Evolutionary conservation across 2,113 vertebrate genomes (phyloP).

Genomic region (Patagioenas fasciata): DNA sequence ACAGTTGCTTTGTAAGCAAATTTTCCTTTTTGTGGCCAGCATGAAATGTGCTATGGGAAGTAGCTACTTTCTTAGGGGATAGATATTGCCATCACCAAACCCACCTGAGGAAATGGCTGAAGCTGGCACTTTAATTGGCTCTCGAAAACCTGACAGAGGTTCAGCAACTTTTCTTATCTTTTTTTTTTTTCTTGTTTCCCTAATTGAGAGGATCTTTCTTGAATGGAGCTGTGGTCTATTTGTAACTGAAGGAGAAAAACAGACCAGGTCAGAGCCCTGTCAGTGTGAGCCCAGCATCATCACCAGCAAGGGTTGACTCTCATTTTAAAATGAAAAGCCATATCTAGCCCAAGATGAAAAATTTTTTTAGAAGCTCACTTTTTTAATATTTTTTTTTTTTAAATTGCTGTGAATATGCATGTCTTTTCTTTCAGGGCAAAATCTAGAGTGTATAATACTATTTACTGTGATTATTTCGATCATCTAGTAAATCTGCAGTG

Average conservation of each 20-base stretch:
- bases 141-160: neutral
- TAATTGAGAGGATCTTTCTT: neutral
- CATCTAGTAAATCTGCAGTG: neutral
- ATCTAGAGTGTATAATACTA: neutral
- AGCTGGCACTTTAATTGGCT: neutral
- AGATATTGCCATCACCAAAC: neutral
- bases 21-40: neutral
- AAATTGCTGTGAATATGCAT: neutral
- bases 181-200: neutral
- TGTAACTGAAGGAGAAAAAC: neutral
- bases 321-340: neutral
- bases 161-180: neutral
- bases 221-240: neutral
- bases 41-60: neutral
- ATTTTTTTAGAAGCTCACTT: neutral
- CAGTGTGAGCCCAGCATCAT: neutral
- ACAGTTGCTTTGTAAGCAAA: constrained; percentile 42
- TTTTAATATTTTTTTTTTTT: neutral
- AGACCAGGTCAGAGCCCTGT: neutral
- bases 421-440: neutral
- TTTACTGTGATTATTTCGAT: neutral
- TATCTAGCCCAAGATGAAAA: neutral
- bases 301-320: neutral
- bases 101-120: neutral
- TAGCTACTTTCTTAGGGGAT: neutral